These are phyloP conservation scores for Euphydryas editha DNA, from an alignment of 2,888 invertebrate genomes.

Conservation along the genomic window DNA sequence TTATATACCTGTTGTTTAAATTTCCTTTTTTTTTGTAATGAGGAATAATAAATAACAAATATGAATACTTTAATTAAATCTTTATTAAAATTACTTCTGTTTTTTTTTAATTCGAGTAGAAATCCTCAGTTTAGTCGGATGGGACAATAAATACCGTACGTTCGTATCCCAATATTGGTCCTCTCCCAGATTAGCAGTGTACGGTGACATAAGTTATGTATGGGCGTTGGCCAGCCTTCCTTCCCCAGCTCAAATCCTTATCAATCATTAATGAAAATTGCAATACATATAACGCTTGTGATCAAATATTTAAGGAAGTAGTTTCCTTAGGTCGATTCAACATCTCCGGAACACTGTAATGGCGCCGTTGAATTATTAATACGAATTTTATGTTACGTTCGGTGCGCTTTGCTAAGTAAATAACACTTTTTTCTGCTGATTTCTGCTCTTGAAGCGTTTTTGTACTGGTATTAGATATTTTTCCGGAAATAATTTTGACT, in stretches of 20 bases:
- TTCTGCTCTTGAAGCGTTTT: slow-evolving; percentile 42
- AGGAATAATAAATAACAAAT: neutral
- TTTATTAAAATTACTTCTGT: neutral
- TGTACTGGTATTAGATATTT: slow-evolving; percentile 13
- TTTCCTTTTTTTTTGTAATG: too few relatives aligned
- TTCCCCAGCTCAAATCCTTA: slow-evolving; percentile 65
- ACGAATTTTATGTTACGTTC: slow-evolving; percentile 75
- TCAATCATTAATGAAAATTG: slow-evolving; percentile 81
- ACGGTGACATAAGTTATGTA: slow-evolving; percentile 66
- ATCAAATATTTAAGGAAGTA: slow-evolving; percentile 77
- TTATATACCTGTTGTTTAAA: too few relatives aligned
- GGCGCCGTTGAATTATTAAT: slow-evolving; percentile 77
- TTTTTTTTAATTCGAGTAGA: neutral
- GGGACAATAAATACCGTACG: slow-evolving; percentile 31
- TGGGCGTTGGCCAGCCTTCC: slow-evolving; percentile 56
- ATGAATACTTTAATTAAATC: neutral
- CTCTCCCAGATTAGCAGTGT: slow-evolving; percentile 68
- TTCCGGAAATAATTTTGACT: neutral
- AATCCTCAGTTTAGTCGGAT: slow-evolving; percentile 1
- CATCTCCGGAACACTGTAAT: slow-evolving; percentile 62
- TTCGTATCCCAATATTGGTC: slow-evolving; percentile 57
- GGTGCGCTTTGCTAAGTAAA: slow-evolving; percentile 63
- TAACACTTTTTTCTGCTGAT: slow-evolving; percentile 75
- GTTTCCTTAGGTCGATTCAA: slow-evolving; percentile 54
- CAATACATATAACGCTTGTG: slow-evolving; percentile 79